A percentile compares a stretch with the other conserved stretches of the same genome.
phyloP scores from a whole-genome alignment of 2,888 invertebrate species.

The Netelia inedita region DNA sequence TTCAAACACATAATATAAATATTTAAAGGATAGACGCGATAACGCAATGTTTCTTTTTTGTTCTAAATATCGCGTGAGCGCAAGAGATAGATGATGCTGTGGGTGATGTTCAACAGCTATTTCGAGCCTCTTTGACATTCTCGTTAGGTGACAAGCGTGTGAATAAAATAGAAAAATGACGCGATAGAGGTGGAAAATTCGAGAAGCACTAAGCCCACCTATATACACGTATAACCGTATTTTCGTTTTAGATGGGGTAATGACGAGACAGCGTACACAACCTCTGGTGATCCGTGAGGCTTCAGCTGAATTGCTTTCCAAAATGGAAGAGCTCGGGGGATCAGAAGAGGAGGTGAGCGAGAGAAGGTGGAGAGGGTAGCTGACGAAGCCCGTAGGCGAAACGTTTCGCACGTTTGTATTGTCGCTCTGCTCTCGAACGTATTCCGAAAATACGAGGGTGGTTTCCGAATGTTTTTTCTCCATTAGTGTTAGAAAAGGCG shows the following conservation, averaged over 20 bases:
- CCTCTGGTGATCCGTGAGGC: slow-evolving; percentile 61
- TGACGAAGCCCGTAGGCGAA: slow-evolving; percentile 47
- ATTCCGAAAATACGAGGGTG: not conserved
- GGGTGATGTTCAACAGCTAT: not conserved
- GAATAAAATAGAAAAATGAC: slow-evolving; percentile 18
- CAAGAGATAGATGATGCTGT: not conserved
- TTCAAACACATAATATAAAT: no score
- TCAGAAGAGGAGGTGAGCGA: slow-evolving; percentile 25
- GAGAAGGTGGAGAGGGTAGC: slow-evolving; percentile 8
- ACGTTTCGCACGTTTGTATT: slow-evolving; percentile 47
- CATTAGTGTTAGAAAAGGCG: slow-evolving; percentile 23
- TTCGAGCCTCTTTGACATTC: slow-evolving; percentile 51
- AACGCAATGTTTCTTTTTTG: no score
- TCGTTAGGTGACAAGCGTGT: slow-evolving; percentile 54
- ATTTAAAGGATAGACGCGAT: no score
- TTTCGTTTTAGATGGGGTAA: slow-evolving; percentile 6
- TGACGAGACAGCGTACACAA: slow-evolving; percentile 31
- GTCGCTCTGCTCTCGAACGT: slow-evolving; percentile 28
- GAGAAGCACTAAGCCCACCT: slow-evolving; percentile 8
- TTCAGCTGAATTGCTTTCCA: slow-evolving; percentile 75
- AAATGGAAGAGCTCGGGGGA: slow-evolving; percentile 71
- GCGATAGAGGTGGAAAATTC: slow-evolving; percentile 12
- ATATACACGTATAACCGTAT: slow-evolving; percentile 1
- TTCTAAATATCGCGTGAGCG: no score
- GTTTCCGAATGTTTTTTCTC: slow-evolving; percentile 30